Evolutionary conservation across 2,797 vertebrate genomes (phyloP), one percentile per base, ranked within the genome.

Genomic region (Manis crassicaudata): DNA sequence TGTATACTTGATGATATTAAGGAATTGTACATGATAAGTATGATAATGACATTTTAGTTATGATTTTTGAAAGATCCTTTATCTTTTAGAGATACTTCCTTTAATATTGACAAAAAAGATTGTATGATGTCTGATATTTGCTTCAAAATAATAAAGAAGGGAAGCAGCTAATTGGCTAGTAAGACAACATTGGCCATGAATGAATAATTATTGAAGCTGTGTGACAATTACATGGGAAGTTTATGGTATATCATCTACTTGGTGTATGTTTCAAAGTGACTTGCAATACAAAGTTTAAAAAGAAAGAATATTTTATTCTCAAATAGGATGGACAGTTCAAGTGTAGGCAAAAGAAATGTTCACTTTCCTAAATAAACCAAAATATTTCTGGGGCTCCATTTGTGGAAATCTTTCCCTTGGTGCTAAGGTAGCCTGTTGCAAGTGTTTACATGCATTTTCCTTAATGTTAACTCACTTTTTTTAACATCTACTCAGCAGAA

Each of bases 361-460:
- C n/a, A 77, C 94, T 91, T 92, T 88, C 63, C 63, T 81, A 81
- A 76, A 73, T 37, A 88, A 88, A 86, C 35, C 62, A 29, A 14
- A 89, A 73, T 23, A 50, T 25, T 35, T 92, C 43, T 54, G 72
- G 87, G 76, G 35, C 58, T 35, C 54, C 43, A 1, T 73, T 92
- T 83, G 56, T 65, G 18, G 85, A 86, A 54, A 68, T 67, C 52
- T 85, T 84, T 91, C 72, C 68, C 35, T 25, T 76, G 0, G 6
- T n/a, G 23, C 7, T 25, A 58, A 25, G 73, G 37, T 50, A 40
- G 20, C 18, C 16, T 93, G 25, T 62, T 92, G 37, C 0, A 90
- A 16, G 8, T 96, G 63, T 93, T 96, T 63, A 72, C 88, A 87
- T 95, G 58, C 6, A 58, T 95, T 76, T 65, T 96, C 65, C 89